These are phyloP conservation scores for Luperina testacea DNA, from an alignment of 2,888 invertebrate genomes.

Conservation along the genomic window DNA sequence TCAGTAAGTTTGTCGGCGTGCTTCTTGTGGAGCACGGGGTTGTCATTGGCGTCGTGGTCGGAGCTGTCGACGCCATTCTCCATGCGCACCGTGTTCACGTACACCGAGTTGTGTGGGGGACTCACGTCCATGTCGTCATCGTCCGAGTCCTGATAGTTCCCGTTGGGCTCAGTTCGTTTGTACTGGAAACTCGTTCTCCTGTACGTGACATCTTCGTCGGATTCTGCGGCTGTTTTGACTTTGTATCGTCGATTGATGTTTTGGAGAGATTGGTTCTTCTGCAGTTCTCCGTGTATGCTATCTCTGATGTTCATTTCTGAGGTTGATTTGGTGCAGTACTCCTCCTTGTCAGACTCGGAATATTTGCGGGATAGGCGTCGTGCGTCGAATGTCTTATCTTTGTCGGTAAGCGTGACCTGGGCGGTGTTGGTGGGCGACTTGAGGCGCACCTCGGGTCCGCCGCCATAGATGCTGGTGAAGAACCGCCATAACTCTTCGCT, in stretches of 20 bases:
- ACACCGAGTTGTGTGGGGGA: constrained; percentile 66
- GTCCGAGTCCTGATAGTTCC: constrained; percentile 82
- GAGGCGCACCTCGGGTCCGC: constrained; percentile 95
- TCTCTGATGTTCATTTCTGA: constrained; percentile 83
- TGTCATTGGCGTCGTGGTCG: constrained; percentile 84
- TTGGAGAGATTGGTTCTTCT: constrained; percentile 87
- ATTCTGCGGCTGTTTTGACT: constrained; percentile 74
- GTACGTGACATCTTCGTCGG: constrained; percentile 82
- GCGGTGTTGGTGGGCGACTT: constrained; percentile 70
- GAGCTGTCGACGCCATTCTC: constrained; percentile 85
- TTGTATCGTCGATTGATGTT: constrained; percentile 81
- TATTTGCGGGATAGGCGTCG: constrained; percentile 76
- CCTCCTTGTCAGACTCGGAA: constrained; percentile 86
- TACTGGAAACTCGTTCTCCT: constrained; percentile 74
- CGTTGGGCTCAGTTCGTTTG: constrained; percentile 81
- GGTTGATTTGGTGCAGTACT: constrained; percentile 84
- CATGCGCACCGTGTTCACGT: constrained; percentile 75
- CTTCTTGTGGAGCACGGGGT: constrained; percentile 70
- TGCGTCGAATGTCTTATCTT: constrained; percentile 57
- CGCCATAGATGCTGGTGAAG: constrained; percentile 95
- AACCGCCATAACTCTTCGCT: constrained; percentile 96
- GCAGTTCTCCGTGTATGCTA: constrained; percentile 77
- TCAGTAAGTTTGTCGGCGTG: constrained; percentile 67
- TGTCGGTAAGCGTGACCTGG: constrained; percentile 50
- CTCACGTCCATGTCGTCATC: constrained; percentile 78